Percentiles rank a stretch among this genome's conserved stretches.
Conservation (phyloP, 1,140 invertebrate genomes). For the Polypedilum pembai region DNA sequence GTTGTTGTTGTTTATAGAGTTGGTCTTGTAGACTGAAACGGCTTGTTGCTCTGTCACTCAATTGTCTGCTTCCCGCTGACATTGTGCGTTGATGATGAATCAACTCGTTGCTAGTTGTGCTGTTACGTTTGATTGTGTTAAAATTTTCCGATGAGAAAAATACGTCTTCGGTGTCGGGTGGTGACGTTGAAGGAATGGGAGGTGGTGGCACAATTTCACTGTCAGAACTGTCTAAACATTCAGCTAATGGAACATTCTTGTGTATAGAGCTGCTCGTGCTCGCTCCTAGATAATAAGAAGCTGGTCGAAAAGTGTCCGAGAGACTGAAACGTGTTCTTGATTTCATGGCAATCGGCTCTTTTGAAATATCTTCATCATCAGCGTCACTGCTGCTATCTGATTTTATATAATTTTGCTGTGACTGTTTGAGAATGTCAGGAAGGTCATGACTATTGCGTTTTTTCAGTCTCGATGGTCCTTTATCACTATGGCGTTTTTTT, state of each 20-base stretch:
- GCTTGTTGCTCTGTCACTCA: constrained; percentile 29
- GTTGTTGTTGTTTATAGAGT: constrained; percentile 34
- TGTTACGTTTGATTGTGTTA: constrained; percentile 39
- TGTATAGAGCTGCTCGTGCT: constrained; percentile 46
- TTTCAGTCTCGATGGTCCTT: constrained; percentile 28
- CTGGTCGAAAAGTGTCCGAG: constrained; percentile 77
- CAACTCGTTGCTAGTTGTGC: constrained; percentile 8
- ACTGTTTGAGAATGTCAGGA: constrained; percentile 58
- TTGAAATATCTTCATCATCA: constrained; percentile 69
- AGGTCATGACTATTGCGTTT: constrained; percentile 45
- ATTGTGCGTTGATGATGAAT: constrained; percentile 21
- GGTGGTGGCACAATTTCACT: constrained; percentile 73
- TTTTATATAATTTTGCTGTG: constrained; percentile 42
- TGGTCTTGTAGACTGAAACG: constrained; percentile 41
- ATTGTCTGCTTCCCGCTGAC: background rate
- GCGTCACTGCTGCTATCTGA: constrained; percentile 68
- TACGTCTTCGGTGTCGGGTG: constrained; percentile 49
- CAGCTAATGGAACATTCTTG: constrained; percentile 44
- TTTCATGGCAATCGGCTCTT: constrained; percentile 62
- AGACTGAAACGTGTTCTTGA: constrained; percentile 68
- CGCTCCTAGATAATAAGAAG: constrained; percentile 72
- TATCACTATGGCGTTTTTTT: constrained; percentile 9
- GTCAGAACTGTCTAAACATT: constrained; percentile 71
- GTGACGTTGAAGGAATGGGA: constrained; percentile 68
- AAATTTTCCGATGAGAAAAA: constrained; percentile 43